Evolutionary conservation across 1,140 invertebrate species (phyloP), one percentile per base, ranked within the genome.

Genomic region (Philaenus spumarius): DNA sequence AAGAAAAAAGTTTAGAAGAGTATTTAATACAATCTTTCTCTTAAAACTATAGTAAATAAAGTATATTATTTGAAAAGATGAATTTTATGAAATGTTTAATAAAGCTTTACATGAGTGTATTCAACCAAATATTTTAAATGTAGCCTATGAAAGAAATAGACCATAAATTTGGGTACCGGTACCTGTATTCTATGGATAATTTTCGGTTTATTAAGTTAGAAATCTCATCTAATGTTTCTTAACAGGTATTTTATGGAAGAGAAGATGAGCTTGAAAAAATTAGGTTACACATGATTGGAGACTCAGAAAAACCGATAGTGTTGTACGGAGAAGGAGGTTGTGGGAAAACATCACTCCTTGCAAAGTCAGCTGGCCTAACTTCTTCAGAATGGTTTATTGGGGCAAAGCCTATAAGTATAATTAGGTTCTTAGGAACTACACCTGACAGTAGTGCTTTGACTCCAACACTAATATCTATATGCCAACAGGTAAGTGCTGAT

Each of bases 301-400:
- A 81, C 57, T 86, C 83, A 24, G 86, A 92, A 66, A 90, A 93
- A 71, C 93, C 94, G 12, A 76, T 98, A 54, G 88, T 97, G n/a
- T 77, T 98, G 57, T 93, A 93, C 71, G 96, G 96, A 1, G 92
- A 93, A 75, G 92, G 93, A 66, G 96, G 96, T 24, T 98, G 95
- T 70, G 96, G 96, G 1, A 99, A 99, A 76, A 98, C 95, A 2
- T 97, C 95, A 2, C 76, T 98, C 1, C 74, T 98, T 52, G 91
- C 96, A 2, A 97, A 97, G 78, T 89, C 89, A 58, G 92, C 94
- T 2, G 88, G 90, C 50, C 80, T 91, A 72, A 82, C 85, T 11
- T 74, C 73, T 23, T 78, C 75, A 19, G 77, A 77, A 26, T 93
- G 90, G 90, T 84, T 93, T 52, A 69, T 75, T 35, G 80, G 80